A percentile compares a stretch with the other conserved stretches of the same genome.
These are phyloP conservation scores for Camponotus pennsylvanicus DNA, from an alignment of 1,140 invertebrate species.

Conservation along the genomic window DNA sequence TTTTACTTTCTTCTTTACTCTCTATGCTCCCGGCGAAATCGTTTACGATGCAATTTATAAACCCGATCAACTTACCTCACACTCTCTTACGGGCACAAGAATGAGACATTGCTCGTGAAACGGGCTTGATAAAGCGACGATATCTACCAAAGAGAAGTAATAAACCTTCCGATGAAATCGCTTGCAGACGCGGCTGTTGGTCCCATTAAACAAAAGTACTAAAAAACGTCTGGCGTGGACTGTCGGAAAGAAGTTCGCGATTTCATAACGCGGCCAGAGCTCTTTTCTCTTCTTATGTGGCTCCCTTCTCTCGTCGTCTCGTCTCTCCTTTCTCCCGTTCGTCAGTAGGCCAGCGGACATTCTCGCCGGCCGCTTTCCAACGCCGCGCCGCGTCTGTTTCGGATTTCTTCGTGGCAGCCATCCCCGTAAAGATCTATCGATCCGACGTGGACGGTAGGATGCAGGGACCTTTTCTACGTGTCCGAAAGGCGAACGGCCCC, in stretches of 20 bases:
- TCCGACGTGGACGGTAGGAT: constrained; percentile 35
- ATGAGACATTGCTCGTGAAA: neutral
- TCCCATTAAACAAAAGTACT: constrained; percentile 33
- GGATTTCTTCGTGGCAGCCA: constrained; percentile 68
- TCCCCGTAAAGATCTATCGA: constrained; percentile 65
- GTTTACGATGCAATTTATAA: constrained; percentile 33
- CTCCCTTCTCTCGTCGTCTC: constrained; percentile 62
- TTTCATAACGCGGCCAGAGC: constrained; percentile 71
- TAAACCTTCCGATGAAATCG: constrained; percentile 19
- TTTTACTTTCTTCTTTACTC: constrained; percentile 64
- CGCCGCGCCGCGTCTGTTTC: constrained; percentile 50
- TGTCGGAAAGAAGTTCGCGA: constrained; percentile 55
- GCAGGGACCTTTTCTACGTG: constrained; percentile 51
- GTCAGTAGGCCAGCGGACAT: constrained; percentile 75
- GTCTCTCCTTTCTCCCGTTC: constrained; percentile 71
- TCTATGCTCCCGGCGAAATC: constrained; percentile 53
- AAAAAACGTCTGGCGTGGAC: constrained; percentile 2
- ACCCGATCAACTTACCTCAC: neutral
- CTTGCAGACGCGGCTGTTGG: neutral
- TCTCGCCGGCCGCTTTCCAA: constrained; percentile 72
- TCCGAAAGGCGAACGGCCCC: constrained; percentile 51
- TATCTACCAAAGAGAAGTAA: neutral
- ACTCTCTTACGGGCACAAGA: neutral
- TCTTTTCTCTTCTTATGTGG: constrained; percentile 66
- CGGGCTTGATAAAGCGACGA: neutral